Conservation (phyloP, 2,113 vertebrate species). For the Poecile atricapillus region DNA sequence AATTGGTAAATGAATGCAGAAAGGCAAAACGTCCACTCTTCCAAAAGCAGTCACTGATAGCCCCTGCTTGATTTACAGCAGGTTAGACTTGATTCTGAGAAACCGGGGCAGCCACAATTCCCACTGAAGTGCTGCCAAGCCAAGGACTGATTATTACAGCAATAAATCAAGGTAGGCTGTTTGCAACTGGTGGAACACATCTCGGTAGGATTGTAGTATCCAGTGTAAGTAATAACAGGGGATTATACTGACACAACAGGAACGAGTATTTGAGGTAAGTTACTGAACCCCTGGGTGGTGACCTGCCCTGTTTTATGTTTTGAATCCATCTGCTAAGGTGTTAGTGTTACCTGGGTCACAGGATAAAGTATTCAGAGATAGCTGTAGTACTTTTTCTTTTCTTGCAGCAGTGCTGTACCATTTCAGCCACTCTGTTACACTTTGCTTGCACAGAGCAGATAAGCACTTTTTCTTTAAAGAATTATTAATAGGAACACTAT, state of each 20-base stretch:
- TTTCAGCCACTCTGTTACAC: fast-evolving
- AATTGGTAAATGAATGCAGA: not conserved
- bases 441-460: not conserved
- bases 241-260: not conserved
- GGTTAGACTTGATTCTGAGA: conserved; percentile 16
- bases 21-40: not conserved
- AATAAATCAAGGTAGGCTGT: conserved; percentile 10
- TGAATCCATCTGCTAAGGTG: not conserved
- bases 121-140: conserved; percentile 11
- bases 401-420: not conserved
- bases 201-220: not conserved
- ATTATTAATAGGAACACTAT: not conserved
- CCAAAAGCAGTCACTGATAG: not conserved
- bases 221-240: not conserved
- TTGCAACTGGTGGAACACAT: not conserved
- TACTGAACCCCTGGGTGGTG: not conserved
- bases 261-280: not conserved
- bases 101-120: not conserved
- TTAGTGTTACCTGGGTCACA: not conserved
- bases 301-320: not conserved
- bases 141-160: not conserved
- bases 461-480: not conserved
- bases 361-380: not conserved
- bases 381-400: not conserved
- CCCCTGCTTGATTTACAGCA: not conserved